Conservation (phyloP, 2,888 invertebrate species). For the Syritta pipiens region DNA sequence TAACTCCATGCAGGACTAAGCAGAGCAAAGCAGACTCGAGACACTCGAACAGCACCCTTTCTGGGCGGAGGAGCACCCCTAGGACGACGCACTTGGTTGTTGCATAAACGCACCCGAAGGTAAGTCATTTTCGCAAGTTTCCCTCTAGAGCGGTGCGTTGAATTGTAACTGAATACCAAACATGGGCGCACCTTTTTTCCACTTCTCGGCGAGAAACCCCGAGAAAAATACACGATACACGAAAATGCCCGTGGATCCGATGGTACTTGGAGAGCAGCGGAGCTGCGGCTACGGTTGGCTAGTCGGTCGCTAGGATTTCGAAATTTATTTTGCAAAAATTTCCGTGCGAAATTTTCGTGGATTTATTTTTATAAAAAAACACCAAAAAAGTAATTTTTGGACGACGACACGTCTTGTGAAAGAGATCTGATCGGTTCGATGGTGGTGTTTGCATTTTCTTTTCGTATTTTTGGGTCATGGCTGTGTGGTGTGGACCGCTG, state of each 20-base stretch:
- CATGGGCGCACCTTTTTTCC: conserved; percentile 66
- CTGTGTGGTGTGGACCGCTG: conserved; percentile 40
- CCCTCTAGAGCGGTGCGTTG: conserved; percentile 14
- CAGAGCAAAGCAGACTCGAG: too few relatives aligned
- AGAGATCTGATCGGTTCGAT: conserved; percentile 13
- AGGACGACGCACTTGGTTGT: neutral
- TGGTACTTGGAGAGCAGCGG: conserved; percentile 26
- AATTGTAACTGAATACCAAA: conserved; percentile 50
- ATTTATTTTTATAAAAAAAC: conserved; percentile 63
- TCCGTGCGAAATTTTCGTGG: conserved; percentile 8
- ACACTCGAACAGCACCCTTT: conserved; percentile 16
- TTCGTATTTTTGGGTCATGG: conserved; percentile 64
- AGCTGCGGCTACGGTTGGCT: too few relatives aligned
- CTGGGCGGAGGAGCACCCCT: conserved; percentile 44
- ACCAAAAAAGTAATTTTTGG: conserved; percentile 5
- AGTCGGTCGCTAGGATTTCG: conserved; percentile 13
- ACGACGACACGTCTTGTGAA: conserved; percentile 9
- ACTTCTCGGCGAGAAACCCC: conserved; percentile 32
- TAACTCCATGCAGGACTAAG: too few relatives aligned
- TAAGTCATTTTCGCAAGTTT: conserved; percentile 58
- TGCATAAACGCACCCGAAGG: conserved; percentile 23
- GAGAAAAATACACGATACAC: conserved; percentile 30
- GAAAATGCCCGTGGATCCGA: conserved; percentile 7
- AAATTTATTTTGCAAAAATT: conserved; percentile 44
- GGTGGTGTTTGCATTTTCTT: conserved; percentile 43